phyloP scores from a whole-genome alignment of 2,797 vertebrate species.

The Amphiprion clarkii region DNA sequence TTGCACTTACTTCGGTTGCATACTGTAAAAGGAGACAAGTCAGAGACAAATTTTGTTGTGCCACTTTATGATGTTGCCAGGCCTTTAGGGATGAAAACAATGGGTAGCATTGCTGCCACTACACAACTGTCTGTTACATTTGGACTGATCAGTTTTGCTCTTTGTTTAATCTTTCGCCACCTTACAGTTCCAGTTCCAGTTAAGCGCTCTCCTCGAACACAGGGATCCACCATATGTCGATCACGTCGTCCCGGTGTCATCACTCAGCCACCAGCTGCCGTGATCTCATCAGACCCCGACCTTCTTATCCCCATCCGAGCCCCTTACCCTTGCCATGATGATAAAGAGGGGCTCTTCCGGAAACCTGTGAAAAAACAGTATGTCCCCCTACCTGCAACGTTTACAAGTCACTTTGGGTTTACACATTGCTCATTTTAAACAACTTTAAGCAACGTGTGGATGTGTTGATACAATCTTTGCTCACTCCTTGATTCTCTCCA shows the following conservation, averaged over 20 bases:
- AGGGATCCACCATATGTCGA: constrained; percentile 89
- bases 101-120: neutral
- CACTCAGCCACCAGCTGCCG: constrained; percentile 78
- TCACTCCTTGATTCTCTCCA: constrained; percentile 15
- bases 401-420: constrained; percentile 1
- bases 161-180: constrained; percentile 27
- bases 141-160: neutral
- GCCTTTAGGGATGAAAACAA: neutral
- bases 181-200: constrained; percentile 85
- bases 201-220: constrained; percentile 87
- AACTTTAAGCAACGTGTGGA: neutral
- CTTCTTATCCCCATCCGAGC: constrained; percentile 92
- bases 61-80: neutral
- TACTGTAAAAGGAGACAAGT: no score
- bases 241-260: constrained; percentile 88
- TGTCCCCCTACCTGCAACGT: constrained; percentile 40
- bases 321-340: constrained; percentile 89
- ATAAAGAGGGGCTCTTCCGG: constrained; percentile 91
- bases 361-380: constrained; percentile 94
- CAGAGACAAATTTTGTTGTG: neutral
- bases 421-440: neutral
- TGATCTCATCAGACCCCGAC: constrained; percentile 93
- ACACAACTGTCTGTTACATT: neutral
- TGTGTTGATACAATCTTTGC: neutral
- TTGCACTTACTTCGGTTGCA: neutral